Evolutionary conservation across 1,140 invertebrate genomes (phyloP).

Genomic region (Drosophila orosa): DNA sequence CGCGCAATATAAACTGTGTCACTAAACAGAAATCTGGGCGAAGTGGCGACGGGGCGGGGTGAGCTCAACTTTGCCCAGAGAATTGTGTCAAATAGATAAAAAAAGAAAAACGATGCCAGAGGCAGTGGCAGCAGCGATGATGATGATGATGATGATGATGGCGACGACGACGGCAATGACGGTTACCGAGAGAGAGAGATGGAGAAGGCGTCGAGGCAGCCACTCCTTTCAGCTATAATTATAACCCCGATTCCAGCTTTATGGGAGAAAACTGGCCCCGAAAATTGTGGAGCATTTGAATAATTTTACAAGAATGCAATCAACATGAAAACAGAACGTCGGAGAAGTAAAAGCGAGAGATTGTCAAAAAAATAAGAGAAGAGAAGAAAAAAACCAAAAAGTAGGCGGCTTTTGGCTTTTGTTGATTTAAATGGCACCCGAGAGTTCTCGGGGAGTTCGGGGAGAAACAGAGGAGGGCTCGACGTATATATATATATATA

Average conservation of each 20-base stretch:
- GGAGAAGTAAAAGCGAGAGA: constrained; percentile 55
- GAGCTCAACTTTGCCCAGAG: constrained; percentile 74
- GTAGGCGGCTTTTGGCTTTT: constrained; percentile 67
- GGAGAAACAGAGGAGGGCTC: constrained; percentile 18
- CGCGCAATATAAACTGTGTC: constrained; percentile 77
- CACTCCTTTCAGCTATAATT: constrained; percentile 74
- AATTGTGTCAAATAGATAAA: constrained; percentile 82
- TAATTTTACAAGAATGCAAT: constrained; percentile 80
- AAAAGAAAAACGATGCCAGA: constrained; percentile 62
- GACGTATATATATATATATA: constrained; percentile 16
- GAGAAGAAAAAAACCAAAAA: constrained; percentile 29
- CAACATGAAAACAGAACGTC: constrained; percentile 49
- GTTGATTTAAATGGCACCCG: constrained; percentile 79
- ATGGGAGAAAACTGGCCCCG: constrained; percentile 68
- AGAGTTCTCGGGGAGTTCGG: constrained; percentile 43
- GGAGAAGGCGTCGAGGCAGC: constrained; percentile 50
- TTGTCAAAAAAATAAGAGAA: constrained; percentile 40
- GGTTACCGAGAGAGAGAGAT: constrained; percentile 3
- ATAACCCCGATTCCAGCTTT: constrained; percentile 74
- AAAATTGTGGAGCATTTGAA: constrained; percentile 82
- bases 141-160: constrained; percentile 16
- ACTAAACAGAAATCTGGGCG: constrained; percentile 73
- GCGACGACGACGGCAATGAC: constrained; percentile 30
- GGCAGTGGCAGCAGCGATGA: constrained; percentile 26
- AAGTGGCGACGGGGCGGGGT: constrained; percentile 13